Evolutionary conservation across 2,888 invertebrate genomes (phyloP), one percentile per base, ranked within the genome.

Genomic region (Bembecia ichneumoniformis): DNA sequence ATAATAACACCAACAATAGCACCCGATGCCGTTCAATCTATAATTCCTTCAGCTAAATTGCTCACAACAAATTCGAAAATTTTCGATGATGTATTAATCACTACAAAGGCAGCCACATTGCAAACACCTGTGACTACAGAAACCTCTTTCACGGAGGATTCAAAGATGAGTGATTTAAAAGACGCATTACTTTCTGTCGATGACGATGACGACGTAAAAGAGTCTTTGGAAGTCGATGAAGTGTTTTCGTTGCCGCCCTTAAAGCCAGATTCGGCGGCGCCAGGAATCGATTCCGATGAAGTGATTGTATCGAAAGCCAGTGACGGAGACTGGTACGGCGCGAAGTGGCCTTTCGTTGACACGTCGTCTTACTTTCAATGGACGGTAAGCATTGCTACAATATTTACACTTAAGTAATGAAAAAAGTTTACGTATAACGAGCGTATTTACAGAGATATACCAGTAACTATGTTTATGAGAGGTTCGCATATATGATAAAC

Each of bases 321-420:
- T 16, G 80, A 77, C 17, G 78, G 81, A 53, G 82, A 88, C 43
- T 91, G 91, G 91, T 89, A 90, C 63, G 89, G 89, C 47, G 88
- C 88, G 36, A 82, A 90, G 54, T 91, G 91, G 91, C 89, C 91
- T 10, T 91, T 90, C 66, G 89, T 90, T 45, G 90, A 91, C 69
- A 88, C 91, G 35, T 89, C 91, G 28, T 89, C 91, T 14, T 90
- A 90, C 70, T 90, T 91, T 67, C 90, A 90, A 72, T 91, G 91
- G 91, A 89, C 90, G 77, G 91, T 91, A 71, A 84, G 89, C 81
- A 62, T 53, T 49, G 57, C 14, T 40, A 14, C 40, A 40, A 40
- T 40, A 40, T 40, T 40, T 40, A 40, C 14, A 40, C 40, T 40
- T 40, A 40, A 3, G 44, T 16, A 44, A 44, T 44, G 43, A n/a